Evolutionary conservation across 2,797 vertebrate species (phyloP).

Genomic region (Protonibea diacanthus): DNA sequence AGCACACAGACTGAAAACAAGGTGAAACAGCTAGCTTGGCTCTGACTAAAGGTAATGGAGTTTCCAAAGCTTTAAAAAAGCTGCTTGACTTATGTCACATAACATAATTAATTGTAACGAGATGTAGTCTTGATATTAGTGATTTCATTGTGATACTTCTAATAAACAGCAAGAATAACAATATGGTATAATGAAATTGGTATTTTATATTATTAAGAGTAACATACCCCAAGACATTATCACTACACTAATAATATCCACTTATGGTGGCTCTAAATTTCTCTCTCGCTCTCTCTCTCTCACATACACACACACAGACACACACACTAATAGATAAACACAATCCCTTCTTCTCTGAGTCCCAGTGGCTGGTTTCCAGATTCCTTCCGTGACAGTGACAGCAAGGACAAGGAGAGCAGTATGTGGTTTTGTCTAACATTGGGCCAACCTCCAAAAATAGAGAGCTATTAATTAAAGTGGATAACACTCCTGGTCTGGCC

Average conservation of each 20-base stretch:
- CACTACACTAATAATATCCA: constrained; percentile 13
- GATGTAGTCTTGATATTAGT: background rate
- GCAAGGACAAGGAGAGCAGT: constrained; percentile 47
- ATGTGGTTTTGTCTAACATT: constrained; percentile 54
- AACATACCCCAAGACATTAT: constrained; percentile 13
- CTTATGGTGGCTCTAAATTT: constrained; percentile 8
- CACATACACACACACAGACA: constrained; percentile 3
- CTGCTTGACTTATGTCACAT: no score
- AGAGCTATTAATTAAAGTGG: constrained; percentile 66
- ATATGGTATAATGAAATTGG: background rate
- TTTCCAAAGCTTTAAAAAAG: background rate
- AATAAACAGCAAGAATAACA: background rate
- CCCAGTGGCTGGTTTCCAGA: constrained; percentile 55
- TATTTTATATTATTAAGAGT: constrained; percentile 11
- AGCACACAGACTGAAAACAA: background rate
- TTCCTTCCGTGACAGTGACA: constrained; percentile 40
- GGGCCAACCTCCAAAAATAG: constrained; percentile 60
- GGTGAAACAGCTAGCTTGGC: background rate
- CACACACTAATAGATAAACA: constrained; percentile 8
- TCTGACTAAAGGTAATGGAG: background rate
- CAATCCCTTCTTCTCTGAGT: constrained; percentile 20
- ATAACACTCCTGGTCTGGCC: constrained; percentile 34
- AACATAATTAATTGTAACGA: no score
- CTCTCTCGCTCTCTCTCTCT: background rate
- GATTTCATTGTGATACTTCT: background rate